phyloP scores from a whole-genome alignment of 2,113 vertebrate genomes.

The Perca flavescens region DNA sequence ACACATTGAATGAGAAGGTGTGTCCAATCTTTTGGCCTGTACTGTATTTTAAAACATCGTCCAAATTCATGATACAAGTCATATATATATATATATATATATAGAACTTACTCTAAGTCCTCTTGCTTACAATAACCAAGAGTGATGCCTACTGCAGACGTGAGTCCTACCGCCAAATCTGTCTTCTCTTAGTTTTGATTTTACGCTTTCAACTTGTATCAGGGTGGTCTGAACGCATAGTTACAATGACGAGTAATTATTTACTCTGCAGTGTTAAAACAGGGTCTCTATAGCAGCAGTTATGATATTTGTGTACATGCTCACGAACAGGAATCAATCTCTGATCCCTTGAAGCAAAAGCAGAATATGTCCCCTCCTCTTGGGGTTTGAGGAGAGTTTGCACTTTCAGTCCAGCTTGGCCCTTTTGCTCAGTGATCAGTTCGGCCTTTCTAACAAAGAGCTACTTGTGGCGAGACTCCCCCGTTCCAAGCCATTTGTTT shows the following conservation, averaged over 20 bases:
- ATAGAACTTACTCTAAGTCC: not conserved
- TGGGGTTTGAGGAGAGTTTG: not conserved
- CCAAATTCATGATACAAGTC: conserved; percentile 1
- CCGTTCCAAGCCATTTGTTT: conserved; percentile 9
- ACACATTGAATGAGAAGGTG: no score
- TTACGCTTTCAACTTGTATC: not conserved
- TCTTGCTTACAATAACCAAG: not conserved
- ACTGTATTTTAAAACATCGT: not conserved
- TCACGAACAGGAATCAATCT: conserved; percentile 25
- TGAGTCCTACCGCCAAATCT: conserved; percentile 12
- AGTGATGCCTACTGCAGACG: conserved; percentile 1
- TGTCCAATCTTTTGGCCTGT: no score
- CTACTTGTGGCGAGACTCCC: not conserved
- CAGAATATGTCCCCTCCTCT: conserved; percentile 1
- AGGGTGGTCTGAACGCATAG: conserved; percentile 29
- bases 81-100: no score
- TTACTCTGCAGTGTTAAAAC: conserved; percentile 52
- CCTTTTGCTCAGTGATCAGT: conserved; percentile 32
- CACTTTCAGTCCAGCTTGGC: conserved; percentile 9
- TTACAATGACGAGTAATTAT: conserved; percentile 41
- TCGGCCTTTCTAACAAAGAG: conserved; percentile 34
- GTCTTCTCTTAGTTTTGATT: conserved; percentile 14
- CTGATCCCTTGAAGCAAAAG: conserved; percentile 39
- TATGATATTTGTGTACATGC: conserved; percentile 51
- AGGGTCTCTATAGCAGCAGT: conserved; percentile 57